These are phyloP conservation scores for Hymenochirus boettgeri DNA, from an alignment of 2,113 vertebrate species.

Conservation along the genomic window DNA sequence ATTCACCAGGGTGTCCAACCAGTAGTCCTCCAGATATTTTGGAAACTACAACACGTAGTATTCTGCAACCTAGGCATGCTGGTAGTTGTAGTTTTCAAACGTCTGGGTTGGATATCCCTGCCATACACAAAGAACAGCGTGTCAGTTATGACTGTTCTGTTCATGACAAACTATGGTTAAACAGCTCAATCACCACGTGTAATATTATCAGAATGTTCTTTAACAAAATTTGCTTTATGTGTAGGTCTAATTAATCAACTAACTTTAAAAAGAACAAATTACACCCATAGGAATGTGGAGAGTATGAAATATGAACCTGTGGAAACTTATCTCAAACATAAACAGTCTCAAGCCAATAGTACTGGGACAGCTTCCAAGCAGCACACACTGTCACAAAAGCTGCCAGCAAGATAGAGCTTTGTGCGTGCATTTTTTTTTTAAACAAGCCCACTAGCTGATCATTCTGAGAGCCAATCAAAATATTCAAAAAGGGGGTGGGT, in stretches of 20 bases:
- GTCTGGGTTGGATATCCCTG: too few relatives aligned
- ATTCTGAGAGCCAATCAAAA: slow-evolving; percentile 15
- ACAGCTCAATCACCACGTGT: too few relatives aligned
- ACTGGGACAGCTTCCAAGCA: slow-evolving; percentile 1
- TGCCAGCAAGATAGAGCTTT: slow-evolving; percentile 11
- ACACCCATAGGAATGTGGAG: background rate
- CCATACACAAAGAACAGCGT: too few relatives aligned
- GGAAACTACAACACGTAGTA: too few relatives aligned
- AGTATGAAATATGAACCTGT: slow-evolving; percentile 1
- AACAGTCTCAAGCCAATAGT: background rate
- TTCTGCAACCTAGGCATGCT: too few relatives aligned
- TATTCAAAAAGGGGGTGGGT: slow-evolving; percentile 30
- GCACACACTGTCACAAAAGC: slow-evolving; percentile 24
- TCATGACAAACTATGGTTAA: too few relatives aligned
- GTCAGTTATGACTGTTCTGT: too few relatives aligned
- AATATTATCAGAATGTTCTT: too few relatives aligned
- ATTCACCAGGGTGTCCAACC: too few relatives aligned
- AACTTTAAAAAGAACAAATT: background rate
- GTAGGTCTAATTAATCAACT: background rate
- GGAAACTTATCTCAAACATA: background rate
- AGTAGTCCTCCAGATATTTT: too few relatives aligned
- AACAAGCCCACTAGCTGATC: slow-evolving; percentile 20
- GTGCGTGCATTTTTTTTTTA: background rate
- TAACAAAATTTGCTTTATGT: too few relatives aligned
- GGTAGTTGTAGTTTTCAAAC: too few relatives aligned